These are phyloP conservation scores for Numida meleagris DNA, from an alignment of 2,113 vertebrate genomes.

Conservation along the genomic window DNA sequence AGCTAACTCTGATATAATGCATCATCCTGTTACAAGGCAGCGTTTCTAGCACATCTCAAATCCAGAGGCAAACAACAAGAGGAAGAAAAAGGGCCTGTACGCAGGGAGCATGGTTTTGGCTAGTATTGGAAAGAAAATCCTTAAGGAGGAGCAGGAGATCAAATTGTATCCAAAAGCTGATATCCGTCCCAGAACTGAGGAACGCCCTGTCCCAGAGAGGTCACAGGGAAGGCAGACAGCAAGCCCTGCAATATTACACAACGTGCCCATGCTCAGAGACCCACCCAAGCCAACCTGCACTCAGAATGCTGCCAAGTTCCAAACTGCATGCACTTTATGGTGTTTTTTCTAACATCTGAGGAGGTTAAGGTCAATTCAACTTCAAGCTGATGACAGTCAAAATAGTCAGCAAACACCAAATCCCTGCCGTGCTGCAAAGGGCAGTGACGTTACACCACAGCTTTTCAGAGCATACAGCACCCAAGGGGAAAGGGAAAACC, in stretches of 20 bases:
- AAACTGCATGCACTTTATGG: neutral
- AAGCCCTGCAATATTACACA: neutral
- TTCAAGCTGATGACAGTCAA: neutral
- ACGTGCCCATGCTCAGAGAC: neutral
- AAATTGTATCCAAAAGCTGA: neutral
- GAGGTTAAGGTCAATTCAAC: neutral
- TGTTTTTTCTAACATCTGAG: neutral
- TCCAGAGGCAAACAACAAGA: neutral
- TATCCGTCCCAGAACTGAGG: neutral
- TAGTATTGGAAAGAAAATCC: neutral
- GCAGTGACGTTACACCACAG: neutral
- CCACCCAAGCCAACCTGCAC: no score
- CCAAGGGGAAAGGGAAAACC: neutral
- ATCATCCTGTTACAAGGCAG: neutral
- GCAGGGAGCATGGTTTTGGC: neutral
- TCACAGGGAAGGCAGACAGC: neutral
- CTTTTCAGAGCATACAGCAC: neutral
- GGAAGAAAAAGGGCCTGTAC: neutral
- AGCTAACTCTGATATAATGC: fast-evolving
- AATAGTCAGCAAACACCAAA: neutral
- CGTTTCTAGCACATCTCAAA: neutral
- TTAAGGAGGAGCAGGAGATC: neutral
- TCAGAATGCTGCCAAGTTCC: neutral
- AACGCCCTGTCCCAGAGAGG: neutral
- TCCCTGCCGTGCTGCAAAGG: neutral